Conservation (phyloP, 64 coral and sea anemone species). For the Montipora capricornis region DNA sequence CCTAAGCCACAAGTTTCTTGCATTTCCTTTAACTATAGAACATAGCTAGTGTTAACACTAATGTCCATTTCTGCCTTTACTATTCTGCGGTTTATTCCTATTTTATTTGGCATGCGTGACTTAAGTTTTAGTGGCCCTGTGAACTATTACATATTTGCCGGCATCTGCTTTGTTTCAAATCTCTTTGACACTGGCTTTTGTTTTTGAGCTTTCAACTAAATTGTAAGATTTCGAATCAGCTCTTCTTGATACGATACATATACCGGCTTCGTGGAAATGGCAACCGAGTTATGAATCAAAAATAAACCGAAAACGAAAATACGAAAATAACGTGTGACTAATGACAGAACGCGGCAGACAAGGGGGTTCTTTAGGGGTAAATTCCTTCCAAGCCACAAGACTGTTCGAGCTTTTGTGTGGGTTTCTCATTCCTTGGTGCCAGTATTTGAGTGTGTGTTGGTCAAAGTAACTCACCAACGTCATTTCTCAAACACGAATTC, state of each 20-base stretch:
- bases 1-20: not conserved
- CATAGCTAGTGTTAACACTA: too few species aligned
- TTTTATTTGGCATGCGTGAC: constrained; percentile 29
- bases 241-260: not conserved
- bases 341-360: not conserved
- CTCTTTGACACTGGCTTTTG: not conserved
- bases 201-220: not conserved
- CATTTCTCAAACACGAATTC: too few species aligned
- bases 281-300: not conserved
- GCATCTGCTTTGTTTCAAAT: not conserved
- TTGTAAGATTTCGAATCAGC: not conserved
- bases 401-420: not conserved
- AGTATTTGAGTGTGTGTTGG: not conserved
- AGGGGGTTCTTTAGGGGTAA: not conserved
- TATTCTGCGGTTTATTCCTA: not conserved
- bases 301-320: not conserved
- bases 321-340: not conserved
- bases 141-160: not conserved
- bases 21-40: not conserved
- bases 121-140: not conserved
- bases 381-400: not conserved
- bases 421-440: not conserved
- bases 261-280: not conserved
- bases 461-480: too few species aligned
- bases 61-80: not conserved